Evolutionary conservation across 2,797 vertebrate species (phyloP).

Genomic region (Peromyscus eremicus): DNA sequence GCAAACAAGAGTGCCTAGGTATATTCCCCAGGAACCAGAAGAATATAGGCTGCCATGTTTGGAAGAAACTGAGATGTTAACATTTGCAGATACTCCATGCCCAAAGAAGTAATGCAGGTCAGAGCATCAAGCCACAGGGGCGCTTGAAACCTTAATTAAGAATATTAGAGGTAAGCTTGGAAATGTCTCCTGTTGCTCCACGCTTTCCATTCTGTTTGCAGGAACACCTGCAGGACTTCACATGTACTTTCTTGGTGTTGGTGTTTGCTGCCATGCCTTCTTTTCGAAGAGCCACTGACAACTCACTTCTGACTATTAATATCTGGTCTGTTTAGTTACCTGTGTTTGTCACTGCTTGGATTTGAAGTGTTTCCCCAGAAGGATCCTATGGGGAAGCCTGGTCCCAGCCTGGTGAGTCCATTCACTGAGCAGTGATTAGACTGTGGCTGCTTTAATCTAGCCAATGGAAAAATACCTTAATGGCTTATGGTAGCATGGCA

Average conservation of each 20-base stretch:
- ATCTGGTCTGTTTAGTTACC: neutral
- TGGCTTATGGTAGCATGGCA: neutral
- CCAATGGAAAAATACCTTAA: neutral
- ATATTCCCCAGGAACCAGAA: neutral
- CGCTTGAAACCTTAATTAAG: neutral
- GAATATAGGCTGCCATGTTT: neutral
- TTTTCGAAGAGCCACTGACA: neutral
- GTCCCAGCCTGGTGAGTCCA: neutral
- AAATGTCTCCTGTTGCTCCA: neutral
- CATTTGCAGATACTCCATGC: neutral
- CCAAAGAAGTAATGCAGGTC: neutral
- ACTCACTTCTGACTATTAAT: neutral
- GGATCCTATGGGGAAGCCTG: neutral
- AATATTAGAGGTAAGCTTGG: neutral
- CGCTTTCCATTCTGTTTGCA: neutral
- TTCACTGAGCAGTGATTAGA: neutral
- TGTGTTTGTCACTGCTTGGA: neutral
- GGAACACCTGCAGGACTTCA: neutral
- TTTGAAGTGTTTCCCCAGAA: neutral
- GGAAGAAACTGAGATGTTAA: neutral
- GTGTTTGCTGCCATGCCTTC: rapidly evolving
- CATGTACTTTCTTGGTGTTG: rapidly evolving
- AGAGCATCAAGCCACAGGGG: neutral
- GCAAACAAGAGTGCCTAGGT: neutral
- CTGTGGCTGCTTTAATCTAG: neutral